phyloP scores from a whole-genome alignment of 2,113 vertebrate genomes.

The Eubucco bourcierii region DNA sequence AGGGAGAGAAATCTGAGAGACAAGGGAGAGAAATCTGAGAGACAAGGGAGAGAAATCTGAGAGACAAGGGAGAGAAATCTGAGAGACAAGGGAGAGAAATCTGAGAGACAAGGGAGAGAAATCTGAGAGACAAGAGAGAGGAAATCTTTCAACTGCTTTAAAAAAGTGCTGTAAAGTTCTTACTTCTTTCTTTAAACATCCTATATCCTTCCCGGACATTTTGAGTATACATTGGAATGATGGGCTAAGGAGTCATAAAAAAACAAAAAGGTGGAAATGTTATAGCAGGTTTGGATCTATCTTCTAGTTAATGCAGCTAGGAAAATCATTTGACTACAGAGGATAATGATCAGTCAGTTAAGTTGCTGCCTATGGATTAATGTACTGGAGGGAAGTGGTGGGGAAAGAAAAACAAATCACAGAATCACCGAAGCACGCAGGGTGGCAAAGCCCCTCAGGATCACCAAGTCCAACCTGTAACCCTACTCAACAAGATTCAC shows the following conservation, averaged over 20 bases:
- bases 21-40: no score
- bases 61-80: no score
- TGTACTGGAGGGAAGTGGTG: not conserved
- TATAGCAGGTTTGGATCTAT: not conserved
- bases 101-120: no score
- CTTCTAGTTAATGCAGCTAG: not conserved
- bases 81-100: no score
- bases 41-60: no score
- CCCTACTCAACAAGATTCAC: no score
- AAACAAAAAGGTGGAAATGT: not conserved
- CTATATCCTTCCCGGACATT: conserved; percentile 89
- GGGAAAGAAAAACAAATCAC: not conserved
- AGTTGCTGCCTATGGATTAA: not conserved
- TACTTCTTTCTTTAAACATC: conserved; percentile 85
- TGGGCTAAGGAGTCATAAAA: conserved; percentile 73
- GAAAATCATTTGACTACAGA: not conserved
- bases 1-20: no score
- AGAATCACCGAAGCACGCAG: no score
- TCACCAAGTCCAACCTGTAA: no score
- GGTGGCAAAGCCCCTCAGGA: no score
- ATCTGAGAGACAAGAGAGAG: no score
- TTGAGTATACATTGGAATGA: conserved; percentile 93
- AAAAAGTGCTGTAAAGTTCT: conserved; percentile 56
- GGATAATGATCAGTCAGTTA: not conserved
- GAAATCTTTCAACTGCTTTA: not conserved